Percentiles rank a stretch among this genome's conserved stretches.
These are phyloP conservation scores for Pseudomyrmex gracilis DNA, from an alignment of 1,140 invertebrate species.

Conservation along the genomic window DNA sequence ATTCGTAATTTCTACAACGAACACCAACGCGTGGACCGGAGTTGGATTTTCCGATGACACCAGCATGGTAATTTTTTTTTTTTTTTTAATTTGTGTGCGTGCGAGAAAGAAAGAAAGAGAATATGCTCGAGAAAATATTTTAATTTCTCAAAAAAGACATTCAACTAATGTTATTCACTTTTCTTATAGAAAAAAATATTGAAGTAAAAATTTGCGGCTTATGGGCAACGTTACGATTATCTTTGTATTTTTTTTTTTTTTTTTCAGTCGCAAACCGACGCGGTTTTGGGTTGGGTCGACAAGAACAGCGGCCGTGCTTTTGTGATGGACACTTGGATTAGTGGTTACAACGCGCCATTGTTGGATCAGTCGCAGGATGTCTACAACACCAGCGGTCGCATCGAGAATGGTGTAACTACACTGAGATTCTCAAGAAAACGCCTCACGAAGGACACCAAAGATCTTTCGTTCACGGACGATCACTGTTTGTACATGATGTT, in stretches of 20 bases:
- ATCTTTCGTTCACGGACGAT: conserved; percentile 93
- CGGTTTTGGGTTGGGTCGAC: conserved; percentile 95
- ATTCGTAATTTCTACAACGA: conserved; percentile 94
- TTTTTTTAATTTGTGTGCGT: neutral
- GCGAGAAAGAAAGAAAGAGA: neutral
- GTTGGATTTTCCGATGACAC: conserved; percentile 96
- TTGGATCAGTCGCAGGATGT: conserved; percentile 93
- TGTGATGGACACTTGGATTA: conserved; percentile 95
- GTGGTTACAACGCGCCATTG: conserved; percentile 91
- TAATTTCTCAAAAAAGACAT: too few species aligned
- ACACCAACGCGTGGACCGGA: conserved; percentile 96
- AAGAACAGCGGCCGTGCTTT: conserved; percentile 90
- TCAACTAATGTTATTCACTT: too few species aligned
- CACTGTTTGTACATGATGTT: conserved; percentile 96
- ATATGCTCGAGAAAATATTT: neutral
- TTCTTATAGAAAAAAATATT: neutral
- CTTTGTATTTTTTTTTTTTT: neutral
- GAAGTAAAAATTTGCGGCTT: neutral
- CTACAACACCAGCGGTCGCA: conserved; percentile 89
- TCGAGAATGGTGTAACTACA: conserved; percentile 92
- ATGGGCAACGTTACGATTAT: neutral
- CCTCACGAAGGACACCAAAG: conserved; percentile 90
- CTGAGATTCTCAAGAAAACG: conserved; percentile 93
- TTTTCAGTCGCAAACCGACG: conserved; percentile 91
- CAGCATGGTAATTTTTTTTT: conserved; percentile 89